Evolutionary conservation across 2,113 vertebrate genomes (phyloP).

Genomic region (Gymnarchus niloticus): DNA sequence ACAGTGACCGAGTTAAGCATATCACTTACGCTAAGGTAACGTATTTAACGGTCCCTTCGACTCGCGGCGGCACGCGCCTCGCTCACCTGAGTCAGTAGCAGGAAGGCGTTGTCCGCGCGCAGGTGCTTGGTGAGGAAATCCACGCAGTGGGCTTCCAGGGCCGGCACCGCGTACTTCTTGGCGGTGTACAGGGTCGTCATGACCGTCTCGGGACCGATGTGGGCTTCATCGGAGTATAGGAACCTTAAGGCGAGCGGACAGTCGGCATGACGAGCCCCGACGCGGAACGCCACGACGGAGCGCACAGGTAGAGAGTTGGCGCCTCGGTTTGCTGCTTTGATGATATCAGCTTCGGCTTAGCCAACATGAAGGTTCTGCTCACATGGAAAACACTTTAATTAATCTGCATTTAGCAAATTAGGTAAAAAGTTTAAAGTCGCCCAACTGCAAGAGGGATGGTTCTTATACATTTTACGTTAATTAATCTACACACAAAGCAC

Average conservation of each 20-base stretch:
- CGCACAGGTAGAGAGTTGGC: neutral
- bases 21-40: neutral
- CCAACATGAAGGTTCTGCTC: neutral
- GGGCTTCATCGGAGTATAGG: conserved; percentile 90
- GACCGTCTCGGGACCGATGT: conserved; percentile 88
- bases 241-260: conserved; percentile 67
- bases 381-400: neutral
- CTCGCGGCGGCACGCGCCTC: neutral
- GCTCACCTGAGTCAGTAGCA: conserved; percentile 75
- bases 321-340: neutral
- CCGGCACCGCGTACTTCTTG: conserved; percentile 76
- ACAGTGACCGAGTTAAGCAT: too few relatives aligned
- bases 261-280: neutral
- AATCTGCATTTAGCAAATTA: neutral
- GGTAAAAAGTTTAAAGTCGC: too few relatives aligned
- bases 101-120: conserved; percentile 74
- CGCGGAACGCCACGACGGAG: too few relatives aligned
- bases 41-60: neutral
- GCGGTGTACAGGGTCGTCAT: conserved; percentile 87
- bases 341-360: neutral
- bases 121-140: conserved; percentile 77
- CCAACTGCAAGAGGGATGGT: too few relatives aligned
- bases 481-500: neutral
- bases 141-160: conserved; percentile 73
- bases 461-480: neutral